These are phyloP conservation scores for Nemotelus nigrinus DNA, from an alignment of 2,888 invertebrate species.

Conservation along the genomic window DNA sequence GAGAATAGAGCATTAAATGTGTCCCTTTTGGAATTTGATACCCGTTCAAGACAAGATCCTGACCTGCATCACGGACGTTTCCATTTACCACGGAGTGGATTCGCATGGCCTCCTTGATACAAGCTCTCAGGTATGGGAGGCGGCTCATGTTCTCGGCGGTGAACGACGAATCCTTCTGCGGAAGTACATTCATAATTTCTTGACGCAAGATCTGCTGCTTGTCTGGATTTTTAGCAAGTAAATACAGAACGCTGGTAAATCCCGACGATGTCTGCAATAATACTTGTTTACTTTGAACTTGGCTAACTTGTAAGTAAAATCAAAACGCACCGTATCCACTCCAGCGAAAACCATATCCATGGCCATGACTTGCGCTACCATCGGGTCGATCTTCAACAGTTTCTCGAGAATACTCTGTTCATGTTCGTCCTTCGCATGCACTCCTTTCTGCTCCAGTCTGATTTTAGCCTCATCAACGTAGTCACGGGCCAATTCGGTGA, in stretches of 20 bases:
- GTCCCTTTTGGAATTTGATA: conserved; percentile 73
- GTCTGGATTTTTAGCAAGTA: conserved; percentile 71
- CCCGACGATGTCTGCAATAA: conserved; percentile 63
- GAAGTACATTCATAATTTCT: conserved; percentile 67
- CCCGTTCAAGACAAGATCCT: conserved; percentile 70
- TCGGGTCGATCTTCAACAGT: conserved; percentile 61
- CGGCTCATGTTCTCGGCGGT: conserved; percentile 63
- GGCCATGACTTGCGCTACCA: conserved; percentile 54
- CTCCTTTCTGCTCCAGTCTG: conserved; percentile 53
- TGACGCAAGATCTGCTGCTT: conserved; percentile 73
- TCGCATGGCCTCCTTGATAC: conserved; percentile 76
- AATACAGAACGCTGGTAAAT: conserved; percentile 67
- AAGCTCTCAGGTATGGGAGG: conserved; percentile 73
- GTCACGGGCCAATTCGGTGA: conserved; percentile 53
- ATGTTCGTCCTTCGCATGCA: conserved; percentile 46
- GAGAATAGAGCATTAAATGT: conserved; percentile 78
- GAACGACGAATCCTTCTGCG: conserved; percentile 60
- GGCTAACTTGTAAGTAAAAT: neutral
- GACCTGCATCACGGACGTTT: conserved; percentile 67
- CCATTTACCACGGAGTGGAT: conserved; percentile 69
- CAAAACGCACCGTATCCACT: conserved; percentile 54
- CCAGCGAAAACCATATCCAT: conserved; percentile 55
- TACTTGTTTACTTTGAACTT: too few relatives aligned
- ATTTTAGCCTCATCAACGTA: conserved; percentile 58
- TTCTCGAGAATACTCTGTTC: conserved; percentile 67